These are phyloP conservation scores for Melanaphis sacchari DNA, from an alignment of 1,140 invertebrate genomes.

Conservation along the genomic window DNA sequence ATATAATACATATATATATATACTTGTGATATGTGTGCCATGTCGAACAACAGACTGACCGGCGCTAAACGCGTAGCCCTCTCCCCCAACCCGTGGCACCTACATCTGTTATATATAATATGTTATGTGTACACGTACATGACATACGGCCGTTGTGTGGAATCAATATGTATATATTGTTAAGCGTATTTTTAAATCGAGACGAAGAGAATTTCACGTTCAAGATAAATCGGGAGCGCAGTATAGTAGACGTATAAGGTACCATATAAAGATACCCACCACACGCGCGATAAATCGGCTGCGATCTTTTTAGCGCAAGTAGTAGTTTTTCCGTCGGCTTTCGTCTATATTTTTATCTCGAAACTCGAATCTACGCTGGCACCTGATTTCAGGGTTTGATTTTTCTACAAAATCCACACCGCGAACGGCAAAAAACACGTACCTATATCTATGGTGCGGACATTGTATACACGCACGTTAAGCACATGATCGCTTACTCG, in stretches of 20 bases:
- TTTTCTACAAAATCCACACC: background rate
- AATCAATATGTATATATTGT: background rate
- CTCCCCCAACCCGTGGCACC: background rate
- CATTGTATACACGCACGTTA: background rate
- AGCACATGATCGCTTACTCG: background rate
- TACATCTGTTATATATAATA: slow-evolving; percentile 14
- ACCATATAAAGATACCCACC: background rate
- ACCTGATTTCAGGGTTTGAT: background rate
- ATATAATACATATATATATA: background rate
- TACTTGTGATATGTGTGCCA: background rate
- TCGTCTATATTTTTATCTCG: background rate
- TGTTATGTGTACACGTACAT: background rate
- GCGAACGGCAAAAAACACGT: background rate
- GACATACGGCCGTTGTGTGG: background rate
- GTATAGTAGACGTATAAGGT: background rate
- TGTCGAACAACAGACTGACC: slow-evolving; percentile 37
- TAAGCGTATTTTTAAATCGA: background rate
- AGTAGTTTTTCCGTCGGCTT: background rate
- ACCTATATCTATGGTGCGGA: background rate
- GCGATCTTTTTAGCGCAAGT: background rate
- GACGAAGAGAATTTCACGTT: background rate
- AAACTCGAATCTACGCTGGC: background rate
- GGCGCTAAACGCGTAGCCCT: background rate
- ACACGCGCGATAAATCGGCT: background rate
- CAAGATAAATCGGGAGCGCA: background rate